Percentiles rank a stretch among this genome's conserved stretches.
Conservation (phyloP, 2,113 vertebrate genomes). For the Tragelaphus strepsiceros region DNA sequence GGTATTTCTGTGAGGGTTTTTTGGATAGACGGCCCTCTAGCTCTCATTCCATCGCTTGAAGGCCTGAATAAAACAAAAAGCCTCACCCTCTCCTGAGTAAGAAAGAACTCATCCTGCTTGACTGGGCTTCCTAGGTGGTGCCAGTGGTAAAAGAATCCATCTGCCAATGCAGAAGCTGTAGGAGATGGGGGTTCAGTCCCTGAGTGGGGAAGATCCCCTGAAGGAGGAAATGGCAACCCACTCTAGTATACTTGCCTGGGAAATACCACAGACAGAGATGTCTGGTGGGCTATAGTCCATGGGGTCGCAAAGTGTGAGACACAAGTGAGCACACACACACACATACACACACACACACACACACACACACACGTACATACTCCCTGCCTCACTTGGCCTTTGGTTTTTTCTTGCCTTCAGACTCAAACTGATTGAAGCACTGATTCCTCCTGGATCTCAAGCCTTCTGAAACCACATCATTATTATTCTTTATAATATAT, state of each 20-base stretch:
- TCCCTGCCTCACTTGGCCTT: not conserved
- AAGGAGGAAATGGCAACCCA: not conserved
- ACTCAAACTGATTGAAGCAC: not conserved
- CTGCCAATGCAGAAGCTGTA: not conserved
- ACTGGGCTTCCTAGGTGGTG: not conserved
- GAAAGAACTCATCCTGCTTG: not conserved
- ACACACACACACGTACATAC: fast-evolving
- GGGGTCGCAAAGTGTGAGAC: not conserved
- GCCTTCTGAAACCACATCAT: not conserved
- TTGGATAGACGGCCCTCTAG: too few relatives aligned
- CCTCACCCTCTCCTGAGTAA: not conserved
- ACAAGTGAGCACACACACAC: not conserved
- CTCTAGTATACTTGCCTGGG: not conserved
- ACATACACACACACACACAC: too few relatives aligned
- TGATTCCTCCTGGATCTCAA: not conserved
- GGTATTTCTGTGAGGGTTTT: not conserved
- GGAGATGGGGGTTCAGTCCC: not conserved
- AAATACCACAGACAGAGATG: not conserved
- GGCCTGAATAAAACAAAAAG: not conserved
- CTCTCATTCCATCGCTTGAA: not conserved
- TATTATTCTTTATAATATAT: not conserved
- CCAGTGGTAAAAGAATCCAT: not conserved
- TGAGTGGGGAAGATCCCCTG: not conserved
- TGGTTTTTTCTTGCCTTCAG: not conserved
- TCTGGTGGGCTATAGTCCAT: not conserved